Base-by-base conservation (phyloP, 2,113 vertebrate genomes). In the Thinocorus orbignyianus region DNA sequence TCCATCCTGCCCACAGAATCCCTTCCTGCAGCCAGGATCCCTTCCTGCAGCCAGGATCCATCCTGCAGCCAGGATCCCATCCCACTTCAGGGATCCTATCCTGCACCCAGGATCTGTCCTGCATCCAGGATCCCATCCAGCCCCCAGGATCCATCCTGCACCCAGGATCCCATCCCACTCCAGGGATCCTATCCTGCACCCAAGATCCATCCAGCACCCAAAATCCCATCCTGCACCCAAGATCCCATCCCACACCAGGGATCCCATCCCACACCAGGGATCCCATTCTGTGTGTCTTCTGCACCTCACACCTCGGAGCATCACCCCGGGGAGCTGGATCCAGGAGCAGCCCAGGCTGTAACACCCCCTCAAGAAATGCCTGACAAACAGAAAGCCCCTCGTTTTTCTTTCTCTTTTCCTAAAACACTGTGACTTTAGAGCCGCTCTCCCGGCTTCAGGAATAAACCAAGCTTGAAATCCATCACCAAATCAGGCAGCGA, bases 281-380 rank as follows among this genome's bases (percentile, higher is more conserved):
- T n/a, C 33, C 11, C 58, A 39, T 35, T 35, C 48, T 5, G 11
- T 5, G 49, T 22, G 4, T 51, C 22, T 31, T 25, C 44, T 39
- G n/a, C 71, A 57, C 6, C 5, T 51, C 42, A 17, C n/a, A 3
- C 2, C 49, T 33, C 69, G 55, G 73, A 17, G 24, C 81, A 37
- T 55, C 65, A 3, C 28, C 30, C 25, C 0, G 0, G 13, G 55
- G 24, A 41, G 44, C 24, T 11, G 66, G 30, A 16, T 61, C 35
- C 2, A 3, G 48, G 24, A 83, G 52, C 48, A 69, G n/a, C 49
- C 54, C 60, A 2, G 7, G 51, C 48, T n/a, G 60, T 5, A 54
- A 44, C 1, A 1, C 54, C 20, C 64, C 28, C 76, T 55, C 35
- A 58, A 15, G 9, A 76, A 52, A 80, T 1, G 11, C 64, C 46